These are phyloP conservation scores for Drosophila gunungcola DNA, from an alignment of 1,140 invertebrate genomes.

Conservation along the genomic window DNA sequence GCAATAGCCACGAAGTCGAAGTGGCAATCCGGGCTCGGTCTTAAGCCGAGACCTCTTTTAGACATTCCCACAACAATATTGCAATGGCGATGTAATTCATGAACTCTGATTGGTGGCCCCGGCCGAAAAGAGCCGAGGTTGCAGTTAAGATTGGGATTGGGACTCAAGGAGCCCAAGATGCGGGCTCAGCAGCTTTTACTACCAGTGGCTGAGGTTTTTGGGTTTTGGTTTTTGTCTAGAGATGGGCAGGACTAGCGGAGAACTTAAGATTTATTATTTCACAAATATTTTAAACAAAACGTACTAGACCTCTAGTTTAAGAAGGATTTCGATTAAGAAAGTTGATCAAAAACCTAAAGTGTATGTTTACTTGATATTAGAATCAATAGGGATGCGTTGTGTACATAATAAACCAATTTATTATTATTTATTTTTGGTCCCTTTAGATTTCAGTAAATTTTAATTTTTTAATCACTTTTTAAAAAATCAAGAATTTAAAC, in stretches of 20 bases:
- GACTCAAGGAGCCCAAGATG: slow-evolving; percentile 10
- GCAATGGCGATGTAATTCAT: slow-evolving; percentile 81
- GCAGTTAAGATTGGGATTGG: slow-evolving; percentile 18
- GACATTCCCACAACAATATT: slow-evolving; percentile 79
- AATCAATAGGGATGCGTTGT: no score
- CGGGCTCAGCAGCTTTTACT: slow-evolving; percentile 23
- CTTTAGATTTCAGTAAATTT: no score
- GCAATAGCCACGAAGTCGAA: slow-evolving; percentile 32
- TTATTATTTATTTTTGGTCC: no score
- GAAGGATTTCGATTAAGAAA: no score
- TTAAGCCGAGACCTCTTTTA: slow-evolving; percentile 38
- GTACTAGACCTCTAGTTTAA: no score
- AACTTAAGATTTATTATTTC: not conserved
- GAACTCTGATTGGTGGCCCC: slow-evolving; percentile 79
- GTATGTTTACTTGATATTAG: no score
- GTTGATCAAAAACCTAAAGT: no score
- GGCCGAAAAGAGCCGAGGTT: slow-evolving; percentile 34
- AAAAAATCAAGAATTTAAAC: no score
- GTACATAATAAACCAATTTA: no score
- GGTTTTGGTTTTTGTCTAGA: slow-evolving; percentile 1
- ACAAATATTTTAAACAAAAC: no score
- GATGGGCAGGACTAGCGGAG: not conserved
- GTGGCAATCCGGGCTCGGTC: slow-evolving; percentile 6
- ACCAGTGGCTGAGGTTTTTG: slow-evolving; percentile 15
- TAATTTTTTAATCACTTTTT: no score